Evolutionary conservation across 2,888 invertebrate species (phyloP).

Genomic region (Sarcophaga variegata): DNA sequence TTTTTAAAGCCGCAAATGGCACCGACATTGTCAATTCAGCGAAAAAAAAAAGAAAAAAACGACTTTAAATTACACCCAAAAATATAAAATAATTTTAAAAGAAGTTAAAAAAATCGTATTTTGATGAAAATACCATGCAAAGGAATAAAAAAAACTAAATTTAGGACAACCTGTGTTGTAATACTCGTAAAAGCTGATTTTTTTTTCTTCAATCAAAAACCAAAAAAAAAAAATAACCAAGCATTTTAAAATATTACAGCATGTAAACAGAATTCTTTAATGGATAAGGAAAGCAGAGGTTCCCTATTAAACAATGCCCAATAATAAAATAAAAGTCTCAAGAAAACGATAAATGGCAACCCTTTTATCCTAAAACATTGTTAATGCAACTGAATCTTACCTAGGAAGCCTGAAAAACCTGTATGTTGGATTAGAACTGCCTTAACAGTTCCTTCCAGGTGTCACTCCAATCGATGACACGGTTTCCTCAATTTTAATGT

Average conservation of each 20-base stretch:
- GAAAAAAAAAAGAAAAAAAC: neutral
- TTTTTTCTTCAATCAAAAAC: neutral
- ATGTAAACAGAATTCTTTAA: slow-evolving; percentile 23
- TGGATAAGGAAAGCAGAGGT: slow-evolving; percentile 14
- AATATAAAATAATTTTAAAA: neutral
- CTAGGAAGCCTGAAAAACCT: too few species aligned
- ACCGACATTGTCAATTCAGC: slow-evolving; percentile 9
- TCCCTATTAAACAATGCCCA: neutral
- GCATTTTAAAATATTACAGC: slow-evolving; percentile 43
- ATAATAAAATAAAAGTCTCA: neutral
- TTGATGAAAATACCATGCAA: neutral
- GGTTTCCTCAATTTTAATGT: too few species aligned
- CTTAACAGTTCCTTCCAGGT: too few species aligned
- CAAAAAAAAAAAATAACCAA: neutral
- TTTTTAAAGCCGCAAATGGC: slow-evolving; percentile 46
- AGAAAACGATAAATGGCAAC: too few species aligned
- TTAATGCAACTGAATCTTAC: too few species aligned
- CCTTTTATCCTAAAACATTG: too few species aligned
- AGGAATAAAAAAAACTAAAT: slow-evolving; percentile 13
- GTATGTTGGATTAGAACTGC: too few species aligned
- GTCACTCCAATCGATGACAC: too few species aligned
- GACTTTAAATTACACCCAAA: slow-evolving; percentile 26
- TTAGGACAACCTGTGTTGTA: slow-evolving; percentile 61
- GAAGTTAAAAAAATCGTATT: slow-evolving; percentile 19
- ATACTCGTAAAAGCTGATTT: slow-evolving; percentile 8